Evolutionary conservation across 92 coral and sea anemone genomes (phyloP).

Genomic region (Pocillopora meandrina): DNA sequence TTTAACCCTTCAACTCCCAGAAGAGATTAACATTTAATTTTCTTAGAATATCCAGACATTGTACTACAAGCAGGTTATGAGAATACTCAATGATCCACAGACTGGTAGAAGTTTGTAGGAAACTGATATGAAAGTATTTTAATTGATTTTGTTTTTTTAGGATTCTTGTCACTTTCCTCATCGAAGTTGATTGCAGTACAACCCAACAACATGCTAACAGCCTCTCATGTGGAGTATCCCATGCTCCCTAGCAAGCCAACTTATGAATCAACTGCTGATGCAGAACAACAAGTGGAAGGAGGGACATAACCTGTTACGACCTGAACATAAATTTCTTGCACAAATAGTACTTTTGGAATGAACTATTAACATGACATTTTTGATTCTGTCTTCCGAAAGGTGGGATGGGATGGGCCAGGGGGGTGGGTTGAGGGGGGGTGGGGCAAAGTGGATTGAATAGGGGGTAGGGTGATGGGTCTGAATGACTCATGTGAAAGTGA

Average conservation of each 20-base stretch:
- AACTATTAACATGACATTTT: background rate
- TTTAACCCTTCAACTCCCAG: too few relatives aligned
- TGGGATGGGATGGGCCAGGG: background rate
- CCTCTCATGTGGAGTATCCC: slow-evolving; percentile 70
- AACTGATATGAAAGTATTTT: too few relatives aligned
- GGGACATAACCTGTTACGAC: slow-evolving; percentile 19
- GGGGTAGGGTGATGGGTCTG: too few relatives aligned
- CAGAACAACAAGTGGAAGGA: slow-evolving; percentile 15
- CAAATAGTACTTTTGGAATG: background rate
- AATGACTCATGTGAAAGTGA: background rate
- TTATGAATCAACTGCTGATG: slow-evolving; percentile 66
- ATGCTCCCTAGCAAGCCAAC: slow-evolving; percentile 74
- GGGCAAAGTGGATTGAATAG: too few relatives aligned
- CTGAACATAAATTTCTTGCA: background rate
- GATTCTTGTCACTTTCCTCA: slow-evolving; percentile 89
- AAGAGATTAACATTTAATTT: too few relatives aligned
- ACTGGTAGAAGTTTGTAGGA: too few relatives aligned
- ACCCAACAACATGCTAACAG: slow-evolving; percentile 73
- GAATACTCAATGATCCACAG: too few relatives aligned
- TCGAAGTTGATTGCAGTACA: slow-evolving; percentile 94
- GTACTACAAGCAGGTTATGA: too few relatives aligned
- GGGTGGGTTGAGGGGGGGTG: too few relatives aligned
- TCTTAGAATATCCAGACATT: too few relatives aligned
- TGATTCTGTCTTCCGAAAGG: background rate
- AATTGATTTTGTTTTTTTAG: slow-evolving; percentile 32